Percentiles rank a stretch among this genome's conserved stretches.
Evolutionary conservation across 2,888 invertebrate species (phyloP).

Genomic region (Drymonia ruficornis): DNA sequence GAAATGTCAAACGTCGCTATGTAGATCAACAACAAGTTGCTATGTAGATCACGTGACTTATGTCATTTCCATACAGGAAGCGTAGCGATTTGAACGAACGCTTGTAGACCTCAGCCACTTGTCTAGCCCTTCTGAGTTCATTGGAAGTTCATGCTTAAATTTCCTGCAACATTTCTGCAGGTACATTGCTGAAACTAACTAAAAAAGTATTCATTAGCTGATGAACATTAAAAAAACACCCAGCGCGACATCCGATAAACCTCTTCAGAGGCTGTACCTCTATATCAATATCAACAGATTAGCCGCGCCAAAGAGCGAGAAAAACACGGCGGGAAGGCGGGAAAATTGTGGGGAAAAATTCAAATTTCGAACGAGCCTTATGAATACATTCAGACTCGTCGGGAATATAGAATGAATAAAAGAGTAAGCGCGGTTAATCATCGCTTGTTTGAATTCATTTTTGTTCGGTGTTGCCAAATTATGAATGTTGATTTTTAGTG

Average conservation of each 20-base stretch:
- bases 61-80: no score
- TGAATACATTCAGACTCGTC: conserved; percentile 74
- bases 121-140: no score
- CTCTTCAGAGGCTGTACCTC: conserved; percentile 26
- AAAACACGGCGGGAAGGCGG: conserved; percentile 45
- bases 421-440: conserved; percentile 62
- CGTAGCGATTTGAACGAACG: no score
- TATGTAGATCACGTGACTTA: no score
- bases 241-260: conserved; percentile 34
- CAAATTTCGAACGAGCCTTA: conserved; percentile 58
- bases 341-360: conserved; percentile 43
- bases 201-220: neutral
- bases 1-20: no score
- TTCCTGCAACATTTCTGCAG: no score
- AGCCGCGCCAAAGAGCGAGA: conserved; percentile 64
- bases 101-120: no score
- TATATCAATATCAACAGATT: conserved; percentile 78
- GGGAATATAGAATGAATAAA: conserved; percentile 71
- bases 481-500: conserved; percentile 21
- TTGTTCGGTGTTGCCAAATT: conserved; percentile 45
- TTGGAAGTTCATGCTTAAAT: no score
- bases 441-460: conserved; percentile 64
- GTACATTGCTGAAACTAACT: no score
- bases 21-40: no score
- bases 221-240: conserved; percentile 22